Base-by-base conservation (phyloP, 2,797 vertebrate species). In the Macropodus opercularis region DNA sequence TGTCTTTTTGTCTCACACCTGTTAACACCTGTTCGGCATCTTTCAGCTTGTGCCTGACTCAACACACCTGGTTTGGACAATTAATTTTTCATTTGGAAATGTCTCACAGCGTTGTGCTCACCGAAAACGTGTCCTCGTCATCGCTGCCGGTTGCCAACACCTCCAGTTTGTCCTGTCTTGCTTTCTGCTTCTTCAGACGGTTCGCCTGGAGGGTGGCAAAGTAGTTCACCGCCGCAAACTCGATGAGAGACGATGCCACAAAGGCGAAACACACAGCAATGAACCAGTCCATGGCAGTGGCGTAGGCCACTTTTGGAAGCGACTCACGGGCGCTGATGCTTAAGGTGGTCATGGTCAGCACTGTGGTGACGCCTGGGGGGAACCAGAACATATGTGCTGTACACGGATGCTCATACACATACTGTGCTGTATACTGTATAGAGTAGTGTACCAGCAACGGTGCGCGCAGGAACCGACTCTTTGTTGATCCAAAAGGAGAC, bases 251-350 rank as follows among this genome's bases (percentile, higher is more conserved):
- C 31, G 95, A 98, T 56, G 98, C 96, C 83, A 98, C 98, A 14
- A 98, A 98, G 86, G 95, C 95, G 68, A 98, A 98, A 89, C 96
- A 98, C 84, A 99, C 96, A 13, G 96, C 95, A 64, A 99, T 98
- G 92, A 99, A 99, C 97, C 97, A 98, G 75, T 98, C 97, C 97
- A 99, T 98, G 85, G 97, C 97, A 2, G 97, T 99, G 84, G 97
- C 96, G 0, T 99, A 99, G 43, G 97, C 94, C 79, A 98, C 96
- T 86, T 98, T 99, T 76, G 97, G 97, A 65, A 99, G 93, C 0
- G 96, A 98, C 87, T 98, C 94, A 66, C 97, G 95, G 57, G 97
- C 97, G 9, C 97, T 98, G 91, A 99, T 98, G 89, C 97, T 99
- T 80, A 99, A 85, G 0, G 97, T 99, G 64, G 97, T 99, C 97